Evolutionary conservation across 2,888 invertebrate genomes (phyloP).

Genomic region (Mayetiola destructor): DNA sequence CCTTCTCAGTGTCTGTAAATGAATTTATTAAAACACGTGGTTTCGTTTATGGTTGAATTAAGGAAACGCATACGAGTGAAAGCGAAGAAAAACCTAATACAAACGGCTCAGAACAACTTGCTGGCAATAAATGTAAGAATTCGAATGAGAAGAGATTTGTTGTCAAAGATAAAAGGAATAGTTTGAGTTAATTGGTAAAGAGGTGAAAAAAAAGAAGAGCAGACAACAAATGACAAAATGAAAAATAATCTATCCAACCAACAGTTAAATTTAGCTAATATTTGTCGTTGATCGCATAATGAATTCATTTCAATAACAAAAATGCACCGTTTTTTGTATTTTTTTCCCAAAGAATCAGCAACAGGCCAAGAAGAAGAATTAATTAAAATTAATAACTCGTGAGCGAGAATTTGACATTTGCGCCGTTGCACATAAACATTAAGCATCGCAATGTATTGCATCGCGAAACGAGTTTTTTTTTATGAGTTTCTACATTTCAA

Average conservation of each 20-base stretch:
- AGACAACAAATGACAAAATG: no score
- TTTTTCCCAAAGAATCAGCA: no score
- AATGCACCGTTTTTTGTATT: no score
- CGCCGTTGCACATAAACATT: not conserved
- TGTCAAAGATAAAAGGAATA: constrained; percentile 7
- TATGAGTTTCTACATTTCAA: not conserved
- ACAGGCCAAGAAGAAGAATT: no score
- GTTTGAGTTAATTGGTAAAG: constrained; percentile 10
- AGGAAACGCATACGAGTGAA: not conserved
- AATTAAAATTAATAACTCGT: constrained; percentile 6
- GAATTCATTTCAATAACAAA: no score
- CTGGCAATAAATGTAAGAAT: not conserved
- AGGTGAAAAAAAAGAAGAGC: constrained; percentile 4
- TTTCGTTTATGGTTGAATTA: no score
- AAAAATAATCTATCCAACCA: no score
- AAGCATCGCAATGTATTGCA: no score
- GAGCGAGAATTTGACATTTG: not conserved
- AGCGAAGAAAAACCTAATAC: not conserved
- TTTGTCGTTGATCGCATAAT: not conserved
- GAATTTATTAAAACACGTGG: constrained; percentile 4
- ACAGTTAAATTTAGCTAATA: constrained; percentile 1
- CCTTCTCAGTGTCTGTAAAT: not conserved
- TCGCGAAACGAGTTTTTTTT: no score
- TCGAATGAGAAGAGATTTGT: not conserved
- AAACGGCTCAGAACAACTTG: not conserved